These are phyloP conservation scores for Proisotoma minuta DNA, from an alignment of 2,888 invertebrate species.

Conservation along the genomic window DNA sequence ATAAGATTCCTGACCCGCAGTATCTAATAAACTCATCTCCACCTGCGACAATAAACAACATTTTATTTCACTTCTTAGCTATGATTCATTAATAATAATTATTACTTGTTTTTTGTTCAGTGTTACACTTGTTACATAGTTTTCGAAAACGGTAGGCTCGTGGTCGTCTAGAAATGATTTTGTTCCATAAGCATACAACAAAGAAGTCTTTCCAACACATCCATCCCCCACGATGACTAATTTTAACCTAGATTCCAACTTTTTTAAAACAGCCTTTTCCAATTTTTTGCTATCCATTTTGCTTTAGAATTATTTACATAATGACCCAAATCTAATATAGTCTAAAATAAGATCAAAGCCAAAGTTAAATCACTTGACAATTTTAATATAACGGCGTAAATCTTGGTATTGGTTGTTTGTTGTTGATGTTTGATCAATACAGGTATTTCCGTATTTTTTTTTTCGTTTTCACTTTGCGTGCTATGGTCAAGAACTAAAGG, in stretches of 20 bases:
- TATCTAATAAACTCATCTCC: not conserved
- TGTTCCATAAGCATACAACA: slow-evolving; percentile 50
- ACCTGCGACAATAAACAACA: not conserved
- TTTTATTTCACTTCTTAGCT: not conserved
- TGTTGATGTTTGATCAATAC: too few relatives aligned
- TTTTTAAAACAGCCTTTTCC: slow-evolving; percentile 29
- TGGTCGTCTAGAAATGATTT: slow-evolving; percentile 33
- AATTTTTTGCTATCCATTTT: slow-evolving; percentile 28
- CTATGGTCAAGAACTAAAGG: too few relatives aligned
- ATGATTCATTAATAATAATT: not conserved
- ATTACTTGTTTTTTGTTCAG: slow-evolving; percentile 33
- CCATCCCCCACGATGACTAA: slow-evolving; percentile 53
- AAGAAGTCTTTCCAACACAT: slow-evolving; percentile 62
- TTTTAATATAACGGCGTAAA: too few relatives aligned
- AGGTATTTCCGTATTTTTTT: too few relatives aligned
- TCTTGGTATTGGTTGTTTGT: too few relatives aligned
- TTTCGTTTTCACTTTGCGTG: too few relatives aligned
- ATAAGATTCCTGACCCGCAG: slow-evolving; percentile 52
- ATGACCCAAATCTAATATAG: too few relatives aligned
- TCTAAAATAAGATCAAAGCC: too few relatives aligned
- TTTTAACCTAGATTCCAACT: slow-evolving; percentile 25
- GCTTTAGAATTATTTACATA: too few relatives aligned
- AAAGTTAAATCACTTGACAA: too few relatives aligned
- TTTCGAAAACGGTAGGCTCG: slow-evolving; percentile 42
- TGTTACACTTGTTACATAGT: slow-evolving; percentile 28